phyloP scores from a whole-genome alignment of 2,113 vertebrate species.

The Dissostichus mawsoni region DNA sequence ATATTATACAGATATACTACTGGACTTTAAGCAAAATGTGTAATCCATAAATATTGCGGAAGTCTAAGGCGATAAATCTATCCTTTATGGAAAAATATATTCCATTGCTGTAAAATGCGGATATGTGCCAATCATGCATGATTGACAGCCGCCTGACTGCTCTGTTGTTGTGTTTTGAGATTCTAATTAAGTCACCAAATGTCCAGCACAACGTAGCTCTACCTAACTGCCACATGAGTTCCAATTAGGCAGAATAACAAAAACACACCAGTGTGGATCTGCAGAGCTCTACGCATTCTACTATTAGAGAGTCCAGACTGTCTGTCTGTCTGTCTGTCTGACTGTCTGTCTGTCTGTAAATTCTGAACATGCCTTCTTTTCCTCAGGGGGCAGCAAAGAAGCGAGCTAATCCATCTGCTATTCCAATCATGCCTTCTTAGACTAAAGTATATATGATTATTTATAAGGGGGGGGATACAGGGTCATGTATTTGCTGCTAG shows the following conservation, averaged over 20 bases:
- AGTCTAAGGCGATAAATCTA: no score
- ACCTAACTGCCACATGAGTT: neutral
- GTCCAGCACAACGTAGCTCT: neutral
- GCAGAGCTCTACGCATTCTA: neutral
- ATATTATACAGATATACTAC: neutral
- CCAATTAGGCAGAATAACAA: neutral
- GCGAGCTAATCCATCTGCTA: neutral
- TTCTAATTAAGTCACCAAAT: neutral
- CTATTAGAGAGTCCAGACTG: no score
- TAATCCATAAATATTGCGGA: no score
- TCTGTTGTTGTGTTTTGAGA: neutral
- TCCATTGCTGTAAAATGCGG: neutral
- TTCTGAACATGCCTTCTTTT: neutral
- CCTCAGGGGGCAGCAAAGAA: conserved; percentile 3
- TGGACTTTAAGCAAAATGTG: no score
- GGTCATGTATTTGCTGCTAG: conserved; percentile 47
- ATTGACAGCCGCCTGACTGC: neutral
- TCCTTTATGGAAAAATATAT: no score
- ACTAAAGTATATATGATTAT: conserved; percentile 26
- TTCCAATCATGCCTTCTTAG: conserved; percentile 12
- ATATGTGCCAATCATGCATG: neutral
- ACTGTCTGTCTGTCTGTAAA: neutral
- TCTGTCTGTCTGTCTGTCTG: no score
- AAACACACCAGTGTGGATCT: neutral
- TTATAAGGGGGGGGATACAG: conserved; percentile 46